Conservation (phyloP, 2,888 invertebrate genomes). For the Agrotis clavis region DNA sequence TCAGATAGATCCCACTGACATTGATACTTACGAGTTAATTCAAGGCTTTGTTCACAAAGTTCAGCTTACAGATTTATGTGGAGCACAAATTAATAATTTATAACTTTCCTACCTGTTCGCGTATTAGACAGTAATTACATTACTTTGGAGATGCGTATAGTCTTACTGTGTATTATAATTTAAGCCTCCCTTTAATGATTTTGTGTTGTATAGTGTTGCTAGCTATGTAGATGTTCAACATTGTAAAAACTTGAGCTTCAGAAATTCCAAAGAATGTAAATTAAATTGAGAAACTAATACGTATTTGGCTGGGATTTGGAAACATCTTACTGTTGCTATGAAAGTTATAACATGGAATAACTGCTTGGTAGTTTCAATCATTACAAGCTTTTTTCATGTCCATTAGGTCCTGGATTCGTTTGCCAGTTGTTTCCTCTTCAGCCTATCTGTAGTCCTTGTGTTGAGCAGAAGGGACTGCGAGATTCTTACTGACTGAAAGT, state of each 20-base stretch:
- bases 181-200: slow-evolving; percentile 19
- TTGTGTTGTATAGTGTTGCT: not conserved
- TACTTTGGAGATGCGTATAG: slow-evolving; percentile 38
- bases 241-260: not conserved
- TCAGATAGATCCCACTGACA: slow-evolving; percentile 7
- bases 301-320: no score
- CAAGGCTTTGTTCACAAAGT: slow-evolving; percentile 27
- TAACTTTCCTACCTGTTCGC: slow-evolving; percentile 32
- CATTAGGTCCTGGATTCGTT: no score
- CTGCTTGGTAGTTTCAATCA: no score
- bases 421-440: no score
- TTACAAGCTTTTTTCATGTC: no score
- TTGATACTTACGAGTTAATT: slow-evolving; percentile 23
- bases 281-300: no score
- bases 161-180: slow-evolving; percentile 21
- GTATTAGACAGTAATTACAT: slow-evolving; percentile 36
- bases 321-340: no score
- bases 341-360: no score
- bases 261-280: not conserved
- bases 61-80: slow-evolving; percentile 48
- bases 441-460: no score
- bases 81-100: slow-evolving; percentile 43
- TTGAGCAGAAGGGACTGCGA: no score
- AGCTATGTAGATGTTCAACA: no score
- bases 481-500: no score